Evolutionary conservation across 2,888 invertebrate species (phyloP), one percentile per base, ranked within the genome.

Genomic region (Eucera pruinosa): DNA sequence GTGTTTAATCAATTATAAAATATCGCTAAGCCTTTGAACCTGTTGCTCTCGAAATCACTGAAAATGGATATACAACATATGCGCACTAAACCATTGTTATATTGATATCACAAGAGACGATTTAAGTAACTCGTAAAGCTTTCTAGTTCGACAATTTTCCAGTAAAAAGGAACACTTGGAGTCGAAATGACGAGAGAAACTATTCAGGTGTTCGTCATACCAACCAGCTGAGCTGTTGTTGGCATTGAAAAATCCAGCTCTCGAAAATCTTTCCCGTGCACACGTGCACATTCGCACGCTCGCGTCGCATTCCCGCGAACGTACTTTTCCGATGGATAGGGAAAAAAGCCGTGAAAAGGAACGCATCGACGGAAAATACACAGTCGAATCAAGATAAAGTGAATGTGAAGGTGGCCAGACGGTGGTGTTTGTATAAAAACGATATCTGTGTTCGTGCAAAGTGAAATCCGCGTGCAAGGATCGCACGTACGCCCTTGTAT

Each of bases 281-380:
- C 89, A 89, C 85, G 87, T 87, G 88, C 77, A 78, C 80, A 84
- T 90, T 90, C 90, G 81, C 90, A 89, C 84, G 88, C 41, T 43
- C 74, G 71, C 62, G 54, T 55, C 65, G 64, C 69, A 60, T 62
- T 64, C 69, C 58, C 61, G 9, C 54, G 58, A 60, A 52, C 60
- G 54, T 64, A 67, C 78, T 69, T 82, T 65, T 66, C 43, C 65
- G 41, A 23, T 23, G 73, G 61, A 52, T 57, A 41, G 58, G 50
- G 69, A 62, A 80, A 68, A 69, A 66, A 67, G 45, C 39, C 61
- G 55, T 45, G 27, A 50, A 15, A 36, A 54, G 60, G 60, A 74
- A 81, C 78, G 72, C 87, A 77, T 80, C 81, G 78, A 76, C 71
- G 84, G 79, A 81, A 85, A 86, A 87, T 82, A 86, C 82, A 83